These are phyloP conservation scores for Pseudochirops corinnae DNA, from an alignment of 2,797 vertebrate species.

Conservation along the genomic window DNA sequence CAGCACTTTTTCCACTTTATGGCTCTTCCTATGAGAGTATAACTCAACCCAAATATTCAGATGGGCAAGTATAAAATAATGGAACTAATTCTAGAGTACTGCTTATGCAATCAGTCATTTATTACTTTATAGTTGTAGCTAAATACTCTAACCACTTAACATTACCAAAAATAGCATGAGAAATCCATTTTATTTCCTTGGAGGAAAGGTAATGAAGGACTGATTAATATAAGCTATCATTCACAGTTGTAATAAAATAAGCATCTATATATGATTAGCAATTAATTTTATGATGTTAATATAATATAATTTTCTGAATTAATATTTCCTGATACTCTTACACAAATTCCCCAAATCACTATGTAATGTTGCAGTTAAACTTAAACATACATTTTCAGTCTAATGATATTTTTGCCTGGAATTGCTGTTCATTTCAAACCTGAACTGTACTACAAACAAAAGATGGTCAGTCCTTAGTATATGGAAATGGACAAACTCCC, in stretches of 20 bases:
- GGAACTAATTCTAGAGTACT: not conserved
- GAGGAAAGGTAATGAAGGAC: not conserved
- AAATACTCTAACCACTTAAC: not conserved
- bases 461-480: not conserved
- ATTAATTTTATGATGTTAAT: not conserved
- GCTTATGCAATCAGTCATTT: not conserved
- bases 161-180: not conserved
- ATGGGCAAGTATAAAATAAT: not conserved
- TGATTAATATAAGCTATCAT: not conserved
- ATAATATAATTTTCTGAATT: not conserved
- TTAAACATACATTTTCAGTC: not conserved
- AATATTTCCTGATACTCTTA: not conserved
- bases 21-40: not conserved
- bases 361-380: not conserved
- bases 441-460: not conserved
- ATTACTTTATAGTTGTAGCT: not conserved
- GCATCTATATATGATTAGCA: not conserved
- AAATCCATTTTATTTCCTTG: not conserved
- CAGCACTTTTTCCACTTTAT: not conserved
- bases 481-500: not conserved
- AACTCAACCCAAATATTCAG: not conserved
- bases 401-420: not conserved
- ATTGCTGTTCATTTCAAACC: not conserved
- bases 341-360: not conserved
- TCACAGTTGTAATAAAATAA: not conserved